These are phyloP conservation scores for Corella eumyota DNA, from an alignment of 23 tunicate species.

Conservation along the genomic window DNA sequence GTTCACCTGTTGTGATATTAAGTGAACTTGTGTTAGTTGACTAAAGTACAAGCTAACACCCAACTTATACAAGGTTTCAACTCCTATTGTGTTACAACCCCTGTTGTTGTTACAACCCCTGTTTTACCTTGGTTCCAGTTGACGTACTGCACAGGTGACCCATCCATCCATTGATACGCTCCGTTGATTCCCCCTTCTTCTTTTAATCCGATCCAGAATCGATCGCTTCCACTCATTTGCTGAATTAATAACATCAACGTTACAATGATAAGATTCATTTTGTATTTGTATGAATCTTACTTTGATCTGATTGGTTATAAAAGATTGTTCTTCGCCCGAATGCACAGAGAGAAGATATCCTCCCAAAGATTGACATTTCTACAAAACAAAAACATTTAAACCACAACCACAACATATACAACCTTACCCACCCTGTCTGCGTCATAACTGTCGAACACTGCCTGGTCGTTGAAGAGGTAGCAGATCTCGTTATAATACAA, in stretches of 20 bases:
- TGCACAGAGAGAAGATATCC: conserved; percentile 64
- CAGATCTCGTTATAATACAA: conserved; percentile 47
- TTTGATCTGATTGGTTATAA: conserved; percentile 50
- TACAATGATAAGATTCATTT: no score
- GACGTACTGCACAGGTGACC: conserved; percentile 56
- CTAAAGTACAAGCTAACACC: no score
- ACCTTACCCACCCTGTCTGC: conserved; percentile 45
- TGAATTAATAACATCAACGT: neutral
- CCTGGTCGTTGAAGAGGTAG: conserved; percentile 49
- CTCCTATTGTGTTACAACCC: no score
- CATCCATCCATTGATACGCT: conserved; percentile 76
- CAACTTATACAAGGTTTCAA: no score
- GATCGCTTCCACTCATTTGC: conserved; percentile 4
- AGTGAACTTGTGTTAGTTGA: neutral
- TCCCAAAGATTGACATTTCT: conserved; percentile 47
- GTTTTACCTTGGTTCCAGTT: conserved; percentile 71
- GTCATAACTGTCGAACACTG: conserved; percentile 11
- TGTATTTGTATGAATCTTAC: no score
- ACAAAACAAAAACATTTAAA: conserved; percentile 1
- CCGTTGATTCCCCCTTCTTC: conserved; percentile 80
- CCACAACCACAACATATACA: neutral
- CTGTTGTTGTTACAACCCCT: neutral
- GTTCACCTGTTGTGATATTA: conserved; percentile 54
- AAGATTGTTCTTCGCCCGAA: conserved; percentile 49
- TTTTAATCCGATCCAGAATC: conserved; percentile 66